Conservation (phyloP, 2,888 invertebrate genomes). For the Morpho helenor region DNA sequence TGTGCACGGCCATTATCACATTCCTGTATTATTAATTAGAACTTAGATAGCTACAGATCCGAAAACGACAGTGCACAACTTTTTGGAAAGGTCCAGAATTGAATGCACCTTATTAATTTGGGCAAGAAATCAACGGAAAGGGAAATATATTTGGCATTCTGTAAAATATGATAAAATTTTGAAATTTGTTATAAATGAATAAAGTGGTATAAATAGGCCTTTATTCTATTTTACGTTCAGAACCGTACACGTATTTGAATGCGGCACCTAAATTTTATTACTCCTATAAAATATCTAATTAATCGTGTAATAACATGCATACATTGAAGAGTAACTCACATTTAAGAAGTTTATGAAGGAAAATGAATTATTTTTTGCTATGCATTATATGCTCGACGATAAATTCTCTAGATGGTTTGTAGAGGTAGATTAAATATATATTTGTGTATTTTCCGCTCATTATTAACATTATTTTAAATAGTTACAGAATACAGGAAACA, state of each 20-base stretch:
- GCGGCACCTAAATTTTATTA: constrained; percentile 13
- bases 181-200: no score
- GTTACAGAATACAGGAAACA: constrained; percentile 42
- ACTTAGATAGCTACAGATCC: constrained; percentile 38
- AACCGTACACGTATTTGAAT: not conserved
- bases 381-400: constrained; percentile 29
- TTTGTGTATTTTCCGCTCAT: not conserved
- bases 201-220: no score
- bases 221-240: not conserved
- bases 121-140: not conserved
- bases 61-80: constrained; percentile 21
- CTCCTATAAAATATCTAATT: constrained; percentile 21
- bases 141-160: not conserved
- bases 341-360: constrained; percentile 24
- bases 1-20: constrained; percentile 69
- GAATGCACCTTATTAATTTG: constrained; percentile 22
- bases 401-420: constrained; percentile 32
- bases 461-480: constrained; percentile 30
- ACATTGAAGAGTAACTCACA: constrained; percentile 22
- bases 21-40: constrained; percentile 77
- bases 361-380: constrained; percentile 33
- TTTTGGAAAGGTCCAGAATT: constrained; percentile 23
- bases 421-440: constrained; percentile 3
- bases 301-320: constrained; percentile 7
- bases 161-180: no score